Percentiles rank a stretch among this genome's conserved stretches.
These are phyloP conservation scores for Corvus moneduloides DNA, from an alignment of 2,113 vertebrate genomes.

Conservation along the genomic window DNA sequence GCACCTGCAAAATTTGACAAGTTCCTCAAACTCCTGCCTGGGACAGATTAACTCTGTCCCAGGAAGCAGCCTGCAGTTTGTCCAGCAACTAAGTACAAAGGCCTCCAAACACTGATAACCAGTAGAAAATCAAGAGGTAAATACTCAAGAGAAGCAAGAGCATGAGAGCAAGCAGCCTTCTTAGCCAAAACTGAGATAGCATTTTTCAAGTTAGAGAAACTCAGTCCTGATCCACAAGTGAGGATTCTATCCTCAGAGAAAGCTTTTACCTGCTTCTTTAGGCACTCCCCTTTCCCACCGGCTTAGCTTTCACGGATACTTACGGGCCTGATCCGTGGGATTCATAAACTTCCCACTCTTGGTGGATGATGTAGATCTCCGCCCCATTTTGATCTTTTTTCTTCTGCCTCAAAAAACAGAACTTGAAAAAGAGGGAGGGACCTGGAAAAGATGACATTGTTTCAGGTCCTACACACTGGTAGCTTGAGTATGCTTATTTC, in stretches of 20 bases:
- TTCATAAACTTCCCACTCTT: conserved; percentile 99
- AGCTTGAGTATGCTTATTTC: not conserved
- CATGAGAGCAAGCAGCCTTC: not conserved
- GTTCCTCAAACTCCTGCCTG: not conserved
- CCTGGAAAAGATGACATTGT: conserved; percentile 37
- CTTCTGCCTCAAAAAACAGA: not conserved
- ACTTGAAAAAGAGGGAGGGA: not conserved
- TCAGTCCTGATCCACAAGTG: not conserved
- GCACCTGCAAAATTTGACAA: not conserved
- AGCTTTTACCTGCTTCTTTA: not conserved
- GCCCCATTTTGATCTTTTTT: conserved; percentile 82
- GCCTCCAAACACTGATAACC: not conserved
- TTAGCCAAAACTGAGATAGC: not conserved
- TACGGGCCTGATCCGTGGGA: conserved; percentile 96
- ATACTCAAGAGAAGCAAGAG: not conserved
- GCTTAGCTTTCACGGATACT: conserved; percentile 62
- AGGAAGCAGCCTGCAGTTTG: not conserved
- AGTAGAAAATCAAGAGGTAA: not conserved
- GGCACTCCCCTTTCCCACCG: not conserved
- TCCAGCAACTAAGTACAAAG: not conserved
- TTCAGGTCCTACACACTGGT: not conserved
- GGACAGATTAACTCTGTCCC: not conserved
- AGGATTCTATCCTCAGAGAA: not conserved
- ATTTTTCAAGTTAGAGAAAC: not conserved
- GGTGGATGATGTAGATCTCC: conserved; percentile 98